These are phyloP conservation scores for Diaprepes abbreviatus DNA, from an alignment of 2,888 invertebrate species.

Conservation along the genomic window DNA sequence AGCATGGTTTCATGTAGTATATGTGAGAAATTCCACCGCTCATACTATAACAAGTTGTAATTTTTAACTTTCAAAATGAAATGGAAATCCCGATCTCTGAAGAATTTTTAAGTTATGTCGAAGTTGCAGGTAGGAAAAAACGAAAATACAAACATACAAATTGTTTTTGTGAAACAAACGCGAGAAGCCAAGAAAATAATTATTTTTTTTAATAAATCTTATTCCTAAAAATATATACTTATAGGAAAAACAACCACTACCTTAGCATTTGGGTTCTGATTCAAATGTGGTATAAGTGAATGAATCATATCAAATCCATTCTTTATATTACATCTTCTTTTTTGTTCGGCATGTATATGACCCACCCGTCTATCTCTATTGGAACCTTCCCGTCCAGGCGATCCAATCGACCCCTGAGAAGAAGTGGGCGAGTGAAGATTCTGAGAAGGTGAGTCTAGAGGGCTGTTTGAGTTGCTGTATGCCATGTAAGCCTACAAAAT, in stretches of 20 bases:
- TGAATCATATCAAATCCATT: conserved; percentile 96
- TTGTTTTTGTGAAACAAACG: too few species aligned
- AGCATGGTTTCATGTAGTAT: too few species aligned
- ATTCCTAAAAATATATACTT: too few species aligned
- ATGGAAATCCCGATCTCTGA: too few species aligned
- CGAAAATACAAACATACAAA: too few species aligned
- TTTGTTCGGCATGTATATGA: conserved; percentile 96
- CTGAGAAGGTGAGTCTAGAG: conserved; percentile 65
- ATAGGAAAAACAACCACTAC: conserved; percentile 64
- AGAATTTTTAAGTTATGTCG: too few species aligned
- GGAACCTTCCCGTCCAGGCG: conserved; percentile 65
- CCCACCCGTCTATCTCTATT: conserved; percentile 81
- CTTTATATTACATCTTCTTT: conserved; percentile 95
- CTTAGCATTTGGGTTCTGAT: conserved; percentile 91
- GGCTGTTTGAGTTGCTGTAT: conserved; percentile 67
- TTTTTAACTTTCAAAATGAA: too few species aligned
- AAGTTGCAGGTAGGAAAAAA: too few species aligned
- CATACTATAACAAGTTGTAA: too few species aligned
- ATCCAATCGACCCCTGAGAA: conserved; percentile 69
- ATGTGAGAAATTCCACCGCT: too few species aligned
- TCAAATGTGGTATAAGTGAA: conserved; percentile 91
- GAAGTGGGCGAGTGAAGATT: conserved; percentile 74
- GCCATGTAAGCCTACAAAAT: conserved; percentile 59
- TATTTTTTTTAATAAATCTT: too few species aligned
- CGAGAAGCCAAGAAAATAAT: too few species aligned